phyloP scores from a whole-genome alignment of 64 coral and sea anemone species.

The Montipora foliosa region DNA sequence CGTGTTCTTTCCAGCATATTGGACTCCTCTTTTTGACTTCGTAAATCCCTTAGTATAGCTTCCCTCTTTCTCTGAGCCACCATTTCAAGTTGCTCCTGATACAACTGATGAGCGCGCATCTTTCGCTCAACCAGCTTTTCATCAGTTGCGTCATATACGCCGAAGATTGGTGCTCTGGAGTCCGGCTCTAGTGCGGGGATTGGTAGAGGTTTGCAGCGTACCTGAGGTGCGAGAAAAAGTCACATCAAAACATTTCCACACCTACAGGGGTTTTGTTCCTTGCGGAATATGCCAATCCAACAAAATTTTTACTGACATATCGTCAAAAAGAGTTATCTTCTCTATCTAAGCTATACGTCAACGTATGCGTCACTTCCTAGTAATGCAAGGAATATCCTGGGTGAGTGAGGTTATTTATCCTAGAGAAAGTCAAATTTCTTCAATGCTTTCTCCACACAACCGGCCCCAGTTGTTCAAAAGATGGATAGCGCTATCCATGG shows the following conservation, averaged over 20 bases:
- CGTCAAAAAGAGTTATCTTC: too few relatives aligned
- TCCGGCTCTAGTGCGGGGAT: conserved; percentile 95
- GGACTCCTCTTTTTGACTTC: conserved; percentile 90
- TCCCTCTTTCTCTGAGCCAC: conserved; percentile 94
- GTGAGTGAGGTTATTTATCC: too few relatives aligned
- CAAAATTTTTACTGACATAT: not conserved
- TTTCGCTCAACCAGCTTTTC: conserved; percentile 89
- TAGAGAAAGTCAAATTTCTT: too few relatives aligned
- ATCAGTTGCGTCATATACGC: conserved; percentile 83
- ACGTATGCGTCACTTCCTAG: too few relatives aligned
- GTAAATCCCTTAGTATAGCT: conserved; percentile 89
- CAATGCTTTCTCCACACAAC: too few relatives aligned
- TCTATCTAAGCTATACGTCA: too few relatives aligned
- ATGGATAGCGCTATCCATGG: too few relatives aligned
- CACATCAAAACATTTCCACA: not conserved
- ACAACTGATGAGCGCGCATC: conserved; percentile 80
- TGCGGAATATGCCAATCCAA: not conserved
- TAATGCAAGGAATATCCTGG: too few relatives aligned
- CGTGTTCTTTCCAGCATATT: conserved; percentile 96
- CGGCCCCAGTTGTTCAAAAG: too few relatives aligned
- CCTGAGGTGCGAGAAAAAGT: conserved; percentile 17
- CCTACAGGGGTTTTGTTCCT: too few relatives aligned
- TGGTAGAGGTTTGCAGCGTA: conserved; percentile 92
- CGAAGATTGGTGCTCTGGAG: conserved; percentile 92
- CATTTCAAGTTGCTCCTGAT: conserved; percentile 96